Base-by-base conservation (phyloP, 2,113 vertebrate genomes). In the Perca schrenkii region DNA sequence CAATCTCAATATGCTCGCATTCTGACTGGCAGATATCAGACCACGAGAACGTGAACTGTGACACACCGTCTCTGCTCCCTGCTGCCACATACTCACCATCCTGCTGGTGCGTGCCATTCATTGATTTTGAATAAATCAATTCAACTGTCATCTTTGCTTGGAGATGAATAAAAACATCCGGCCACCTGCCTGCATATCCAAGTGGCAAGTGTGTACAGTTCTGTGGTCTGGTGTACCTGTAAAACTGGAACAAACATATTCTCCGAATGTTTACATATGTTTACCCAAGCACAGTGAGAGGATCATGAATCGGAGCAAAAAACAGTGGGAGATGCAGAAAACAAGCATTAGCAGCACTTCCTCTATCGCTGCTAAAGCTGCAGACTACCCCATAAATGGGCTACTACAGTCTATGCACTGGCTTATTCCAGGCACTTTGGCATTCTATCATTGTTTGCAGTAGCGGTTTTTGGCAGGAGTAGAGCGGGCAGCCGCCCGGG, bases 251-350 rank as follows among this genome's bases (percentile, higher is more conserved):
- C 31, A 67, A 28, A 65, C 17, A 28, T 47, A 2, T 49, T 22
- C 43, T 66, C 19, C 34, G 28, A 56, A 66, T 57, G 2, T 76
- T 80, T 70, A 12, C 19, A 69, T 1, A 63, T 34, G 21, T 57
- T 31, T 61, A 56, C n/a, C 5, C 28, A 40, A 56, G 52, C 28
- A 21, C 73, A 57, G n/a, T 50, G 8, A 58, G 22, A 52, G 28
- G 40, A 34, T 77, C 50, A 28, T 57, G 50, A 60, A 34, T 49
- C 40, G n/a, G 12, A 79, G 25, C 34, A 77, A 54, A 50, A 16
- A 21, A 21, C 3, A 50, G 22, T 43, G n/a, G 4, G 8, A 56
- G 14, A 28, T 21, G 40, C 50, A 73, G 46, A 47, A 54, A 53
- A 60, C 12, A 13, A 19, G 43, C 28, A 58, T 52, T 15, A 16